Evolutionary conservation across 1,140 invertebrate species (phyloP).

Genomic region (Aradophagus sp.): DNA sequence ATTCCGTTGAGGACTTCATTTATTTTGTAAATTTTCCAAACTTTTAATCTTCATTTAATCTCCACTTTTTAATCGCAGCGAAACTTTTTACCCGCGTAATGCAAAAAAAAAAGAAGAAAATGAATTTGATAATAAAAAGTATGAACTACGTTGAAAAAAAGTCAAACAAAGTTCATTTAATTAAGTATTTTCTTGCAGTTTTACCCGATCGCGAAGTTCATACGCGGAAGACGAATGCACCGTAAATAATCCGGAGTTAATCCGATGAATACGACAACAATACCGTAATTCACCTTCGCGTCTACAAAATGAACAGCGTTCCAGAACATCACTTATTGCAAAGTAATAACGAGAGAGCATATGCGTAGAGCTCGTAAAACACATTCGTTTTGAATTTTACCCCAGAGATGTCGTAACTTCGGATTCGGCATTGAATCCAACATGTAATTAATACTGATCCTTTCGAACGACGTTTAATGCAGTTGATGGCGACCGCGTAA

Average conservation of each 20-base stretch:
- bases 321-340: constrained; percentile 43
- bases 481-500: too few species aligned
- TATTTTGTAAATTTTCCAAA: not conserved
- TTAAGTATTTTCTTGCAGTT: constrained; percentile 37
- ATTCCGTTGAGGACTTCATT: too few species aligned
- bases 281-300: constrained; percentile 49
- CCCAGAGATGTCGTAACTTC: constrained; percentile 37
- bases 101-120: too few species aligned
- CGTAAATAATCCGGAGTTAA: constrained; percentile 46
- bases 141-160: too few species aligned
- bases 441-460: constrained; percentile 19
- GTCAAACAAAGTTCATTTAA: constrained; percentile 13
- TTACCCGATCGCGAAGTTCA: constrained; percentile 32
- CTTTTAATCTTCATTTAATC: constrained; percentile 24
- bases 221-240: constrained; percentile 36
- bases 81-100: too few species aligned
- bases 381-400: constrained; percentile 32
- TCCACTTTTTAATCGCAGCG: constrained; percentile 1
- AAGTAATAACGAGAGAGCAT: constrained; percentile 52
- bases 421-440: constrained; percentile 10
- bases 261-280: constrained; percentile 40
- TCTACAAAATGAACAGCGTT: constrained; percentile 48
- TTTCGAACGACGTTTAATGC: too few species aligned
- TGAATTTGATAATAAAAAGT: too few species aligned
- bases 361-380: constrained; percentile 35